These are phyloP conservation scores for Puntigrus tetrazona DNA, from an alignment of 2,113 vertebrate species.

Conservation along the genomic window DNA sequence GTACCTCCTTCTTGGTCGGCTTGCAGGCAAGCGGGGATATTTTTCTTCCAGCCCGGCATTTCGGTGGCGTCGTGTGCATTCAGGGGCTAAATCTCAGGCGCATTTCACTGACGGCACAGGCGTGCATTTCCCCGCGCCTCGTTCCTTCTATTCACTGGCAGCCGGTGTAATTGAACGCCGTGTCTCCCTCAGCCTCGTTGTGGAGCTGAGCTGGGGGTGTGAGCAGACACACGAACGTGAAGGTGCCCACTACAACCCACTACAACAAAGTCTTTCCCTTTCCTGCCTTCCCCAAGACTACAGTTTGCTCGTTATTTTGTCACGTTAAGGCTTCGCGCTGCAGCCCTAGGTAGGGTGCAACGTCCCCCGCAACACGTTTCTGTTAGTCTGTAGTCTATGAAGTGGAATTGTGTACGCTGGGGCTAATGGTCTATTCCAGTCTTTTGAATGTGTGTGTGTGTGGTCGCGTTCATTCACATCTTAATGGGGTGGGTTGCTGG, in stretches of 20 bases:
- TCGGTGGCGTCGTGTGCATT: constrained; percentile 57
- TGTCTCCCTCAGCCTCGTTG: constrained; percentile 64
- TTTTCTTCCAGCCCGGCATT: constrained; percentile 98
- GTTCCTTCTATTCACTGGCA: constrained; percentile 47
- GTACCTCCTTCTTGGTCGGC: constrained; percentile 89
- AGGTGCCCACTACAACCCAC: constrained; percentile 37
- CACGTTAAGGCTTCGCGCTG: too few species aligned
- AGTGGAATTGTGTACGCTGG: neutral
- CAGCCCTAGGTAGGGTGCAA: neutral
- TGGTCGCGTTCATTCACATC: constrained; percentile 49
- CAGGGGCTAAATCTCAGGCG: constrained; percentile 58
- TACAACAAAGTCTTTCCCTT: neutral
- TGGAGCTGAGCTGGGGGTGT: constrained; percentile 46
- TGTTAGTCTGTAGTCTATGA: neutral
- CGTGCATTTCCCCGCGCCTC: constrained; percentile 20
- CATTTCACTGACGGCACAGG: constrained; percentile 55
- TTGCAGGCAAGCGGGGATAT: constrained; percentile 94
- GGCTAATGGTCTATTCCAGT: constrained; percentile 48
- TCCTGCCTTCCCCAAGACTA: neutral
- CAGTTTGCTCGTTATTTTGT: neutral
- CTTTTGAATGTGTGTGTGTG: neutral
- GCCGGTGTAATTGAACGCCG: constrained; percentile 58
- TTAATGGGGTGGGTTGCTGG: neutral
- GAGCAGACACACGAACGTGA: constrained; percentile 26
- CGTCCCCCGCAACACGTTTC: neutral